Evolutionary conservation across 2,888 invertebrate species (phyloP).

Genomic region (Torymus auratus): DNA sequence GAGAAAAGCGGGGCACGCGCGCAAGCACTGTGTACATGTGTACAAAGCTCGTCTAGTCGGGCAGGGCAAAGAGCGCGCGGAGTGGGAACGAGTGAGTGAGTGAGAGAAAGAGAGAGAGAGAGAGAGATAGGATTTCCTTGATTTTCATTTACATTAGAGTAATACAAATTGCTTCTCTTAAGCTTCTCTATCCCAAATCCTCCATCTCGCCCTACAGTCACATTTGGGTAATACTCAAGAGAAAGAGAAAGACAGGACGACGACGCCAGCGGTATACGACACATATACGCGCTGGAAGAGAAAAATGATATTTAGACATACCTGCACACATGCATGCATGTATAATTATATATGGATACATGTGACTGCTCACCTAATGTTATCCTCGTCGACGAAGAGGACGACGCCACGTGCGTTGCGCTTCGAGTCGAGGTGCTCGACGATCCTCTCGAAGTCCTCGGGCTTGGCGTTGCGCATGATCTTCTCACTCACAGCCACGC

Average conservation of each 20-base stretch:
- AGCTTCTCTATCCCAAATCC: neutral
- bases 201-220: neutral
- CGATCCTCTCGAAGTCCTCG: slow-evolving; percentile 80
- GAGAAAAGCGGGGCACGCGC: too few relatives aligned
- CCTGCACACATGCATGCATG: too few relatives aligned
- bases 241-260: too few relatives aligned
- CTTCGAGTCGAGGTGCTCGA: slow-evolving; percentile 79
- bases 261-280: too few relatives aligned
- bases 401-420: slow-evolving; percentile 82
- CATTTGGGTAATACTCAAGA: too few relatives aligned
- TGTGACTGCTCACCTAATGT: slow-evolving; percentile 77
- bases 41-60: neutral
- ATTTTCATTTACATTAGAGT: slow-evolving; percentile 54
- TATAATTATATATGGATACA: too few relatives aligned
- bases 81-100: neutral
- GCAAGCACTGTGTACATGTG: neutral
- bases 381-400: slow-evolving; percentile 86
- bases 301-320: too few relatives aligned
- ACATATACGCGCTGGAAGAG: too few relatives aligned
- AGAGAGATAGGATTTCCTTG: slow-evolving; percentile 29
- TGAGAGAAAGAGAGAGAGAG: neutral
- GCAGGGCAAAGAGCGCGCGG: neutral
- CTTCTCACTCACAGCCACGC: slow-evolving; percentile 80
- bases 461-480: slow-evolving; percentile 79
- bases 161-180: slow-evolving; percentile 55